Evolutionary conservation across 1,140 invertebrate species (phyloP), one percentile per base, ranked within the genome.

Genomic region (Aphidius gifuensis): DNA sequence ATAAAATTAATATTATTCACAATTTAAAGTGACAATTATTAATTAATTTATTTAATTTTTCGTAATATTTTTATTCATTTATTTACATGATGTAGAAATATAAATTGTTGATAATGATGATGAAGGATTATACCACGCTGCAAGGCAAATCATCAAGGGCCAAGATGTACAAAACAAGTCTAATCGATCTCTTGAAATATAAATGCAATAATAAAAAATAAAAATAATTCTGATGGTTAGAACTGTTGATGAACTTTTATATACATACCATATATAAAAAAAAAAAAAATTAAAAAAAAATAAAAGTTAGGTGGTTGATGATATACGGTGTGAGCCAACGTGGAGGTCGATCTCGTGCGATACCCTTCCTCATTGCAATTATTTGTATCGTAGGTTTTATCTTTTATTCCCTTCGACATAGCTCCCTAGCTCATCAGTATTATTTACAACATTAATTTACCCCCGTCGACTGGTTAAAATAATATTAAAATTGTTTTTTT

Each of bases 291-390:
- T n/a, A n/a, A 23, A 55, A 44, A 43, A 38, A 38, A 42, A 42
- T 55, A 55, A 55, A 55, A 55, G 39, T 38, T 55, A 55, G 61
- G 50, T 43, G 54, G 46, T 56, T 40, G 60, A 66, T 66, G 64
- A 62, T 66, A 62, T 62, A 66, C 58, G 51, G 58, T 48, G 32
- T 8, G 47, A 49, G 50, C 47, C 46, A 59, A 53, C 55, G 55
- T 58, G 56, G 50, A 66, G 64, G 61, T 62, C 64, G 64, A 66
- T 66, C 58, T 54, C 60, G 64, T 62, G 60, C 56, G 60, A 58
- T 62, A 60, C 61, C 61, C 60, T 60, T 62, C 50, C 61, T 54
- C 38, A 58, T 61, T 51, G 64, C 58, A 66, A 66, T 66, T 66
- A 66, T 66, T 66, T 50, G 64, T 66, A 66, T 62, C 61, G 64